Conservation (phyloP, 2,888 invertebrate species). For the Ischnus inquisitorius region DNA sequence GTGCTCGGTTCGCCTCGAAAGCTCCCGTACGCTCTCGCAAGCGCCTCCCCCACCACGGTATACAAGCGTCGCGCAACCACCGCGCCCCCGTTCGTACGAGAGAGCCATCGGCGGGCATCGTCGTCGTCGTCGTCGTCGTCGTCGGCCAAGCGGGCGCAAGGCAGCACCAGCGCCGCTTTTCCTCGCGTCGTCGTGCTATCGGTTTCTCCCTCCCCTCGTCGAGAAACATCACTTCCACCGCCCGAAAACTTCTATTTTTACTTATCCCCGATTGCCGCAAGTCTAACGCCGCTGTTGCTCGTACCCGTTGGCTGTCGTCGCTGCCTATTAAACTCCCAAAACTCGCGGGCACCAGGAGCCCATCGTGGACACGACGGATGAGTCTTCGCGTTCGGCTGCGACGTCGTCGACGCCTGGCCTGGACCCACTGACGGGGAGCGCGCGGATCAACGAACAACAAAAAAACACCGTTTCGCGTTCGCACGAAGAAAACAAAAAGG, state of each 20-base stretch:
- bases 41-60: constrained; percentile 67
- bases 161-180: constrained; percentile 74
- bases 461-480: no score
- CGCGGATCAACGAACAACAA: constrained; percentile 3
- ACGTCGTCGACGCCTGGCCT: constrained; percentile 14
- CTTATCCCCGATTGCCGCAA: constrained; percentile 63
- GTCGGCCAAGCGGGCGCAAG: constrained; percentile 81
- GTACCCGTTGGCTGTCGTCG: constrained; percentile 19
- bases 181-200: constrained; percentile 65
- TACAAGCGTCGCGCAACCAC: constrained; percentile 51
- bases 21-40: constrained; percentile 68
- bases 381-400: constrained; percentile 16
- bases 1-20: constrained; percentile 72
- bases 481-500: no score
- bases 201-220: constrained; percentile 62
- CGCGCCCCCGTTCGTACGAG: constrained; percentile 65
- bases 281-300: constrained; percentile 35
- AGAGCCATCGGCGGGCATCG: constrained; percentile 64
- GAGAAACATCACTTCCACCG: constrained; percentile 49
- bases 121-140: constrained; percentile 80
- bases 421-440: constrained; percentile 23
- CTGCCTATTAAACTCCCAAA: constrained; percentile 12
- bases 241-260: constrained; percentile 72
- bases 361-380: constrained; percentile 5
- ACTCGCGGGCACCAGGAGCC: neutral